A percentile compares a stretch with the other conserved stretches of the same genome.
Evolutionary conservation across 1,140 invertebrate species (phyloP).

Genomic region (Holcopasites calliopsidis): DNA sequence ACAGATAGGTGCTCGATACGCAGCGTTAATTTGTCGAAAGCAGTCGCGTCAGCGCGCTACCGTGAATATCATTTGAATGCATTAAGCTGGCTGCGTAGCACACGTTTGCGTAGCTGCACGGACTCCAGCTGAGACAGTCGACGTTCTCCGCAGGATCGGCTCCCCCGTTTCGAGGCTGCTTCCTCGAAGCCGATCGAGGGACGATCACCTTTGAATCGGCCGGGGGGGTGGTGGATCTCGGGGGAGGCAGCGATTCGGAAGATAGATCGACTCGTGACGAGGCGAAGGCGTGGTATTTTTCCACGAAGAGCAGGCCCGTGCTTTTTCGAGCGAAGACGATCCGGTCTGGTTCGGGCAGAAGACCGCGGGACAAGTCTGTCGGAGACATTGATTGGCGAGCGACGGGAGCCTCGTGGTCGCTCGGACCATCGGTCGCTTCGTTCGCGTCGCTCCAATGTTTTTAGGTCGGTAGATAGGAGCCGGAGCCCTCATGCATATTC

Average conservation of each 20-base stretch:
- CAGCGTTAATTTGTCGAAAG: conserved; percentile 72
- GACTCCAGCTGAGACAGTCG: conserved; percentile 10
- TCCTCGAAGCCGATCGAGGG: no score
- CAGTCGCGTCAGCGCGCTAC: conserved; percentile 66
- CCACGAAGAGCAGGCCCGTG: background rate
- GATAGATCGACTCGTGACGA: conserved; percentile 15
- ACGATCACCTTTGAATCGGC: no score
- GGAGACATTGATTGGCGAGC: conserved; percentile 78
- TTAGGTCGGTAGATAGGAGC: conserved; percentile 78
- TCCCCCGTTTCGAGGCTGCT: no score
- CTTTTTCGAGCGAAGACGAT: conserved; percentile 8
- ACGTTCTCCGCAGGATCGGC: background rate
- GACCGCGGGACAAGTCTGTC: conserved; percentile 58
- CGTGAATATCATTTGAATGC: conserved; percentile 74
- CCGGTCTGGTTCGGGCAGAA: conserved; percentile 9
- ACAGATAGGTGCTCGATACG: conserved; percentile 69
- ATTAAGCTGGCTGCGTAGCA: conserved; percentile 64
- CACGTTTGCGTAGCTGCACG: conserved; percentile 53
- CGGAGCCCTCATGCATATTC: conserved; percentile 79
- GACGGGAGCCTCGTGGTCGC: conserved; percentile 58
- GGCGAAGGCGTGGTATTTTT: background rate
- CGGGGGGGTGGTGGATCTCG: no score
- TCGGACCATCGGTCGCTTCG: conserved; percentile 53
- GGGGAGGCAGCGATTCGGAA: background rate
- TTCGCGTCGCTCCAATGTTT: conserved; percentile 72